These are phyloP conservation scores for Macrobrachium nipponense DNA, from an alignment of 1,140 invertebrate genomes.

Conservation along the genomic window DNA sequence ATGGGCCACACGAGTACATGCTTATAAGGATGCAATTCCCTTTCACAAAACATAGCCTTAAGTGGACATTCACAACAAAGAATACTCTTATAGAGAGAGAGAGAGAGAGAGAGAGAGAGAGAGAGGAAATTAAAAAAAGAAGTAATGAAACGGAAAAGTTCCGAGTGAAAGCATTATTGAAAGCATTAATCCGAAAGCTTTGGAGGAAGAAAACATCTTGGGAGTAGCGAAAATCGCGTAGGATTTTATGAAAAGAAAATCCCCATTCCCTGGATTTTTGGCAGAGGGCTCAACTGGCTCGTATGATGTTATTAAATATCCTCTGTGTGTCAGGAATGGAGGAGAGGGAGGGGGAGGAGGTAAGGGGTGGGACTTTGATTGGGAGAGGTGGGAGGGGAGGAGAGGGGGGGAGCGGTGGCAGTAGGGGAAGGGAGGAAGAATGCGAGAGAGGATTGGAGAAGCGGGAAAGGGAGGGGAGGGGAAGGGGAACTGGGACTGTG, in stretches of 20 bases:
- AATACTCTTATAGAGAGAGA: too few species aligned
- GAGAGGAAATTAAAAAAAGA: too few species aligned
- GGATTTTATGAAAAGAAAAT: constrained; percentile 47
- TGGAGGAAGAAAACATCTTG: background rate
- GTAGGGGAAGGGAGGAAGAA: background rate
- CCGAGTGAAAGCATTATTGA: too few species aligned
- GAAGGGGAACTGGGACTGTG: background rate
- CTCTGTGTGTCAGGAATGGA: constrained; percentile 31
- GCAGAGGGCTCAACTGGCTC: constrained; percentile 36
- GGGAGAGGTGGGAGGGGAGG: background rate
- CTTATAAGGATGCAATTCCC: too few species aligned
- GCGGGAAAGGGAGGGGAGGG: background rate
- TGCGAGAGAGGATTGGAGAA: background rate
- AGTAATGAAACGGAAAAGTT: too few species aligned
- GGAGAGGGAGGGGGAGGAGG: background rate
- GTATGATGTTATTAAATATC: constrained; percentile 56
- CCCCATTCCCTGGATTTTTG: constrained; percentile 38
- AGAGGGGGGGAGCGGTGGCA: background rate
- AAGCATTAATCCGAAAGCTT: background rate
- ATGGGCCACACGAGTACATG: too few species aligned
- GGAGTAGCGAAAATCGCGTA: background rate
- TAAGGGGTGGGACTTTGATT: background rate
- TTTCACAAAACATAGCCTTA: too few species aligned
- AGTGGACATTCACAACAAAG: too few species aligned
- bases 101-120: too few species aligned